A percentile compares a stretch with the other conserved stretches of the same genome.
Conservation (phyloP, 1,140 invertebrate species). For the Trachymyrmex cornetzi region DNA sequence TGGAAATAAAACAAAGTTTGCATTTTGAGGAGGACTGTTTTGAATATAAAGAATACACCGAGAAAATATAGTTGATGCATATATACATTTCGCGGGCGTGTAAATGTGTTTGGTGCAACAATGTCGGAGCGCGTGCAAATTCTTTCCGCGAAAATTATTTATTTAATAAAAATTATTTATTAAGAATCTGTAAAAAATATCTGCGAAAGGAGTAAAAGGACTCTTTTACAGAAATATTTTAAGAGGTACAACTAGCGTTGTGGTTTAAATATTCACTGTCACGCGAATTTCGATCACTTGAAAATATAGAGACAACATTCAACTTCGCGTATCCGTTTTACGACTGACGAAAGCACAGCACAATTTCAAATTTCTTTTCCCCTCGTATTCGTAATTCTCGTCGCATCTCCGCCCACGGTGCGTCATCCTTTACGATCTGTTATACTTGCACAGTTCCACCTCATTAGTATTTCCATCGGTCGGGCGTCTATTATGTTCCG, state of each 20-base stretch:
- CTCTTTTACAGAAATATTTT: constrained; percentile 13
- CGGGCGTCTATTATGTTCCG: constrained; percentile 79
- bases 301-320: not conserved
- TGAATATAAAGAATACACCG: constrained; percentile 59
- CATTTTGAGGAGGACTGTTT: constrained; percentile 55
- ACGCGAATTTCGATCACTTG: not conserved
- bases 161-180: constrained; percentile 31
- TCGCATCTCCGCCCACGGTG: constrained; percentile 56
- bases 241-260: not conserved
- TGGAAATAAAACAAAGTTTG: constrained; percentile 51
- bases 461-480: constrained; percentile 83
- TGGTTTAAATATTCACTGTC: not conserved
- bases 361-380: constrained; percentile 31
- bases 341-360: not conserved
- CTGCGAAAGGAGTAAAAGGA: not conserved
- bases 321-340: not conserved
- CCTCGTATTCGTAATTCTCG: constrained; percentile 46
- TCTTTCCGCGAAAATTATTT: not conserved
- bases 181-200: not conserved
- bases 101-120: constrained; percentile 1
- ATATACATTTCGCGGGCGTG: not conserved
- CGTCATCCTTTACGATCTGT: constrained; percentile 73
- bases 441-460: constrained; percentile 75
- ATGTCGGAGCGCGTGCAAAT: not conserved
- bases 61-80: constrained; percentile 27